Conservation (phyloP, 64 coral and sea anemone species). For the Porites lutea region DNA sequence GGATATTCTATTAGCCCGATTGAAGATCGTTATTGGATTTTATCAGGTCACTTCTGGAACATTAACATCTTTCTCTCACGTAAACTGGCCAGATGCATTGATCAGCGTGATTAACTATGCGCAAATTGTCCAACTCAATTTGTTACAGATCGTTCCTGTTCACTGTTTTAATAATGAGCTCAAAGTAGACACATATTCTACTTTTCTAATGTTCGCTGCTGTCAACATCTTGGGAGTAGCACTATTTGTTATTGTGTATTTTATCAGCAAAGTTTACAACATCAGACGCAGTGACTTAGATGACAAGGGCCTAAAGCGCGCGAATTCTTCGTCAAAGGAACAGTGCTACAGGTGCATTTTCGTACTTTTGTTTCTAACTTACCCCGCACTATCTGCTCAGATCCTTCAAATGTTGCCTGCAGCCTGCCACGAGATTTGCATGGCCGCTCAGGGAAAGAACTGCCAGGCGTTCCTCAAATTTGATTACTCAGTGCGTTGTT, state of each 20-base stretch:
- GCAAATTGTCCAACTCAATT: conserved; percentile 63
- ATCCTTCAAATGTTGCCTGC: conserved; percentile 44
- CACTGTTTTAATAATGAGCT: conserved; percentile 43
- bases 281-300: no score
- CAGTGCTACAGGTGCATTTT: conserved; percentile 47
- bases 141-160: conserved; percentile 45
- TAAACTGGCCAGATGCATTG: conserved; percentile 48
- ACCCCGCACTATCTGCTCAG: conserved; percentile 22
- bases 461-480: conserved; percentile 39
- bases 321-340: background rate
- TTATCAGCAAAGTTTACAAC: no score
- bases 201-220: background rate
- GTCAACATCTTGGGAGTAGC: background rate
- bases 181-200: conserved; percentile 36
- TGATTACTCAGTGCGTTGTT: conserved; percentile 66
- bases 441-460: background rate
- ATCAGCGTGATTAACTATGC: conserved; percentile 21
- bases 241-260: no score
- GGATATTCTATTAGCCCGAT: conserved; percentile 41
- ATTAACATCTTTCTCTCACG: conserved; percentile 54
- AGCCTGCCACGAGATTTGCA: conserved; percentile 57
- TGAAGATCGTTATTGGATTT: conserved; percentile 72
- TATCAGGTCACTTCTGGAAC: conserved; percentile 66
- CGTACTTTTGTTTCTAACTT: conserved; percentile 42
- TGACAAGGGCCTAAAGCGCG: background rate